Evolutionary conservation across 2,113 vertebrate species (phyloP).

Genomic region (Falcunculus frontatus): DNA sequence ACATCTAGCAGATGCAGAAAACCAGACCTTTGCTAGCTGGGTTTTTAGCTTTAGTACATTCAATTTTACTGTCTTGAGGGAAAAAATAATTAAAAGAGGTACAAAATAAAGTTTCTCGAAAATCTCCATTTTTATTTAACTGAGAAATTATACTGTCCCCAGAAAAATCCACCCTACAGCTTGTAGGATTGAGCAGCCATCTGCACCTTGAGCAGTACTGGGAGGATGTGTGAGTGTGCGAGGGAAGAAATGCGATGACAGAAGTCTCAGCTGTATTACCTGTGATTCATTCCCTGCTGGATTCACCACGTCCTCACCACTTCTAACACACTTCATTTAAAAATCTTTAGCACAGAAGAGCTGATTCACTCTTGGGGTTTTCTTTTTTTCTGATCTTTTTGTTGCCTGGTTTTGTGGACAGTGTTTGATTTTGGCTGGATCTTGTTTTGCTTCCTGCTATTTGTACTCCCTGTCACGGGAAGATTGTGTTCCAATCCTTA

Average conservation of each 20-base stretch:
- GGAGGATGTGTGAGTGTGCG: background rate
- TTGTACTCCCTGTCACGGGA: background rate
- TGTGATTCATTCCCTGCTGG: background rate
- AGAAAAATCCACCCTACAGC: background rate
- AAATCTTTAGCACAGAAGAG: background rate
- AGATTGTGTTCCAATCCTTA: background rate
- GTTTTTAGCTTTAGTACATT: background rate
- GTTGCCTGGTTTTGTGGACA: background rate
- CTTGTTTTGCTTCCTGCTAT: background rate
- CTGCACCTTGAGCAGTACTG: background rate
- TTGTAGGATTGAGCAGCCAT: background rate
- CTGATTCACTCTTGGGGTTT: background rate
- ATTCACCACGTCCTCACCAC: background rate
- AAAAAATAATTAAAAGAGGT: background rate
- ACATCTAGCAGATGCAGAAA: background rate
- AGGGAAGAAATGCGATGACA: background rate
- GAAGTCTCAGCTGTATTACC: background rate
- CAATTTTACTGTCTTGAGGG: background rate
- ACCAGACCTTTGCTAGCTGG: background rate
- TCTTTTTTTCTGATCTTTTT: background rate
- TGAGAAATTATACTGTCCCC: background rate
- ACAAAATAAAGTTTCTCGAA: background rate
- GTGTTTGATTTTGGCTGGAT: background rate
- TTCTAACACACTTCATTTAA: background rate
- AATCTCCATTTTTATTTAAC: background rate